Evolutionary conservation across 2,888 invertebrate species (phyloP), one percentile per base, ranked within the genome.

Genomic region (Sinhomidia bicolor): DNA sequence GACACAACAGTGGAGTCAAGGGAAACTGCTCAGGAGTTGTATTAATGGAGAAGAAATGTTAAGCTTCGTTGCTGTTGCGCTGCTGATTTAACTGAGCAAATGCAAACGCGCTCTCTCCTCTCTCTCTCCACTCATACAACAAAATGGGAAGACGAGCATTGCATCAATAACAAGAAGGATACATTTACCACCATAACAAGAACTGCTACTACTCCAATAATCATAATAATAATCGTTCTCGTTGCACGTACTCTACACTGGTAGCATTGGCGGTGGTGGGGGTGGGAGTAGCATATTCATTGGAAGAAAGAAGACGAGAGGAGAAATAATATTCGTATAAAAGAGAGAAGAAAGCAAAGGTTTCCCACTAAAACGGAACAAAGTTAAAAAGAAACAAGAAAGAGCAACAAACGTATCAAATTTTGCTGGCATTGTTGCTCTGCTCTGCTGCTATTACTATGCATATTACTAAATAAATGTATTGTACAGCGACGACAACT

Each of bases 161-260:
- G 71, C 44, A 71, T 71, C 44, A 68, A n/a, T n/a, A n/a, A 44
- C 71, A 71, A 71, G 44, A 71, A 23, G 26, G 71, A 44, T 36
- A 68, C 36, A 68, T 36, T 14, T 5, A 57, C 57, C 17, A 57
- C n/a, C 57, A 57, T 14, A 29, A 62, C 62, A 26, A 62, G 1
- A 5, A 62, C 36, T 36, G 17, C 36, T 36, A 36, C 36, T 17
- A 68, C 65, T 9, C 44, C 71, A 41, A 71, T 71, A 71, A 71
- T 71, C 71, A 41, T 71, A 44, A 71, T 71, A 71, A 71, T 71
- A 71, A 71, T 71, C 71, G 20, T 71, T 44, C 23, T 26, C 44
- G 44, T 44, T 71, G 71, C 71, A 71, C 44, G 71, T 23, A n/a
- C n/a, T n/a, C n/a, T n/a, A n/a, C n/a, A n/a, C n/a, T n/a, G n/a